These are phyloP conservation scores for Desmodus rotundus DNA, from an alignment of 2,113 vertebrate genomes.

Conservation along the genomic window DNA sequence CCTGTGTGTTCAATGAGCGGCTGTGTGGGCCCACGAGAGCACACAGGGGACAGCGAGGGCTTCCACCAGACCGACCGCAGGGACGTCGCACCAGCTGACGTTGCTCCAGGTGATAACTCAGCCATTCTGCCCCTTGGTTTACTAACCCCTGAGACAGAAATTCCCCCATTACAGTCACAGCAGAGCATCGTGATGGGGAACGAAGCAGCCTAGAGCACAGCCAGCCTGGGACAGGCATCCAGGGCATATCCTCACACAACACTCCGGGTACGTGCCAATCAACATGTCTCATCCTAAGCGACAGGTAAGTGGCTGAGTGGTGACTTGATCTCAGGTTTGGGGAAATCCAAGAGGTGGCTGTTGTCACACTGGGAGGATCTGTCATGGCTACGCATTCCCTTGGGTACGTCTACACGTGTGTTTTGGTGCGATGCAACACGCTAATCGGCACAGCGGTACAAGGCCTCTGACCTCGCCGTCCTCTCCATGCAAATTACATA, in stretches of 20 bases:
- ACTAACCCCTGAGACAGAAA: not conserved
- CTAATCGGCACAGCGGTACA: not conserved
- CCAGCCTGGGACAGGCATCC: accelerated
- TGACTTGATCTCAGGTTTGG: not conserved
- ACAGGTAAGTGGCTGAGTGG: accelerated
- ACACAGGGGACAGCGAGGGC: not conserved
- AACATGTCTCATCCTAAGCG: not conserved
- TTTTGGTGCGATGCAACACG: not conserved
- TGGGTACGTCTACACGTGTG: accelerated
- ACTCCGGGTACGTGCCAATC: not conserved
- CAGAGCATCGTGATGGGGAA: accelerated
- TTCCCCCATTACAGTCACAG: accelerated
- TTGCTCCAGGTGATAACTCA: not conserved
- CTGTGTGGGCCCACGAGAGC: too few species aligned
- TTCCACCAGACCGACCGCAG: not conserved
- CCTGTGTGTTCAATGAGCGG: too few species aligned
- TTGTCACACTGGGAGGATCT: not conserved
- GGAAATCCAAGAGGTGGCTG: not conserved
- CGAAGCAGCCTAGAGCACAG: too few species aligned
- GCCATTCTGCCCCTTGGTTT: not conserved
- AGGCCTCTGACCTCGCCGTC: not conserved
- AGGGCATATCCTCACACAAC: not conserved
- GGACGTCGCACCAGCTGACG: accelerated
- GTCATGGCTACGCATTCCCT: not conserved
- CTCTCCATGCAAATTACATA: not conserved